Percentiles rank a stretch among this genome's conserved stretches.
Conservation (phyloP, 2,888 invertebrate genomes). For the Tetragnatha montana region DNA sequence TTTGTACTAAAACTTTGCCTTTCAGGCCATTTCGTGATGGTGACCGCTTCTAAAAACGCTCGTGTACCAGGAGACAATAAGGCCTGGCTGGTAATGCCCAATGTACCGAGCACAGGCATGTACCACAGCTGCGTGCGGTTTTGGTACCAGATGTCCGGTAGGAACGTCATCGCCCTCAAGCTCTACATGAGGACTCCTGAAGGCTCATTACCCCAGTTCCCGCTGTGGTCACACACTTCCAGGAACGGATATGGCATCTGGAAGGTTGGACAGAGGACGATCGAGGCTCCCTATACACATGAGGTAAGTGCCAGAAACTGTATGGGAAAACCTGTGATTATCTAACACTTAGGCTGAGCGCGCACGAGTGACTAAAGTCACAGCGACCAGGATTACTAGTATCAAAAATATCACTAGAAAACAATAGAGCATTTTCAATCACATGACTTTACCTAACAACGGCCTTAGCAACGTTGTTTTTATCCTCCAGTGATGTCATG, state of each 20-base stretch:
- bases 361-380: no score
- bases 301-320: constrained; percentile 42
- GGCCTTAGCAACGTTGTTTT: no score
- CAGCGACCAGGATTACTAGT: no score
- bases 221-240: constrained; percentile 56
- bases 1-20: background rate
- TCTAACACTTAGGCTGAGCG: no score
- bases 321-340: no score
- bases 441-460: no score
- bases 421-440: no score
- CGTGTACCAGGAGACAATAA: constrained; percentile 56
- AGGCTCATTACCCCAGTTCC: constrained; percentile 16
- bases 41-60: constrained; percentile 48
- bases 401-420: no score
- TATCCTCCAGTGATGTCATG: no score
- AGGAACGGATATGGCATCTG: constrained; percentile 65
- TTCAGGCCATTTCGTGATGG: constrained; percentile 67
- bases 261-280: constrained; percentile 68
- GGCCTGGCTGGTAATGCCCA: constrained; percentile 61
- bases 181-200: constrained; percentile 54
- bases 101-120: constrained; percentile 52
- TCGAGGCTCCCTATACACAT: constrained; percentile 52
- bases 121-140: constrained; percentile 72
- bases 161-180: constrained; percentile 72
- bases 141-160: constrained; percentile 75